These are phyloP conservation scores for Myiozetetes cayanensis DNA, from an alignment of 2,113 vertebrate genomes.

Conservation along the genomic window DNA sequence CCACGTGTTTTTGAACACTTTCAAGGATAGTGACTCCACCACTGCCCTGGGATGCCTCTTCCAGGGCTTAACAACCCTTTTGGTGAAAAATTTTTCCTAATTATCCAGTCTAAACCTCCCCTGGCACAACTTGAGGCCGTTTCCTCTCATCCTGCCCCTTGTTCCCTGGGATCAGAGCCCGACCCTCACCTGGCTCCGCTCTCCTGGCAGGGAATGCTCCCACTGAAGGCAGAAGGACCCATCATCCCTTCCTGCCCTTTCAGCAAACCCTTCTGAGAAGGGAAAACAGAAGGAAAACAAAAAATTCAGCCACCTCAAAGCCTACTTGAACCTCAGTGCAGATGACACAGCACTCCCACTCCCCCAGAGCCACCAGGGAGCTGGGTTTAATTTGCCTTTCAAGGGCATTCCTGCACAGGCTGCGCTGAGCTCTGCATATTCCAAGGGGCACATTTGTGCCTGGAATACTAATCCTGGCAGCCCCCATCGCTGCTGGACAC, in stretches of 20 bases:
- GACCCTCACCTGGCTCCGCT: background rate
- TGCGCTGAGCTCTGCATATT: background rate
- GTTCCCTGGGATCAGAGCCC: background rate
- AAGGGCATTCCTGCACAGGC: slow-evolving; percentile 27
- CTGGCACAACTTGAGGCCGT: background rate
- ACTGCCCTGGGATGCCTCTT: background rate
- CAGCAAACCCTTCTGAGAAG: background rate
- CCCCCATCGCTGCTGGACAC: background rate
- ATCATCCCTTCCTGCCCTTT: background rate
- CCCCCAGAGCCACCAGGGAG: background rate
- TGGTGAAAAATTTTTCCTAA: background rate
- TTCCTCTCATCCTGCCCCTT: background rate
- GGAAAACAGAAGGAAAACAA: background rate
- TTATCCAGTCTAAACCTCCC: background rate
- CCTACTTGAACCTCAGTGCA: background rate
- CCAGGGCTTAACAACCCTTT: background rate
- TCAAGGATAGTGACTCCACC: background rate
- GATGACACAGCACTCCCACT: background rate
- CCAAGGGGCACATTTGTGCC: background rate
- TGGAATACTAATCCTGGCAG: slow-evolving; percentile 36
- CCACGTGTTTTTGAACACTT: accelerated
- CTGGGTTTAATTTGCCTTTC: slow-evolving; percentile 1
- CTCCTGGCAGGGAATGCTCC: background rate
- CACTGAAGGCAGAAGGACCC: background rate
- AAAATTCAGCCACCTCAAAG: background rate